Conservation (phyloP, 2,888 invertebrate species). For the Chalcis sispes region DNA sequence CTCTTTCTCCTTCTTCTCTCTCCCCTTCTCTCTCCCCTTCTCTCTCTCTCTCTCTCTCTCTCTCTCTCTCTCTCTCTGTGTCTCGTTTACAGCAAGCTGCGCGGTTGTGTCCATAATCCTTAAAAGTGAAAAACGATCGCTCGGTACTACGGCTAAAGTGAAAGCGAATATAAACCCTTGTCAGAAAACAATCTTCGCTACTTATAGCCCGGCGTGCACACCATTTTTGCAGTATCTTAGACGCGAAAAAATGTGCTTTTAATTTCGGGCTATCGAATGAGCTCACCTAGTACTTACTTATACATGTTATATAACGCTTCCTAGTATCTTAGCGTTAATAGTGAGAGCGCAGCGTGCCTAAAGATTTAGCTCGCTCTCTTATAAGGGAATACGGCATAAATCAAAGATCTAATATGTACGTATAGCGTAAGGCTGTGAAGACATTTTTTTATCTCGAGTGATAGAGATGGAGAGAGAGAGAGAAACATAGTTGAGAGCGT, state of each 20-base stretch:
- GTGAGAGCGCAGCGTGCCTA: no score
- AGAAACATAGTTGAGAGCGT: neutral
- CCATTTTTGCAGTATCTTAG: neutral
- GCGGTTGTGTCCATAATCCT: neutral
- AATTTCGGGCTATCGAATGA: conserved; percentile 29
- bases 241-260: conserved; percentile 37
- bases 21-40: no score
- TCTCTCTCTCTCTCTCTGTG: no score
- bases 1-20: no score
- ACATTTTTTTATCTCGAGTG: conserved; percentile 46
- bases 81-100: no score
- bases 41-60: no score
- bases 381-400: conserved; percentile 74
- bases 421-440: conserved; percentile 61
- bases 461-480: conserved; percentile 22
- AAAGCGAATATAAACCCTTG: conserved; percentile 20
- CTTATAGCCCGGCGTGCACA: no score
- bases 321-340: no score
- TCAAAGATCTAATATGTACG: conserved; percentile 74
- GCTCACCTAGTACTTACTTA: neutral
- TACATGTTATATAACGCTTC: conserved; percentile 25
- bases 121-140: conserved; percentile 15
- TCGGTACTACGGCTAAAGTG: conserved; percentile 1
- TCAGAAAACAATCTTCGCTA: conserved; percentile 36
- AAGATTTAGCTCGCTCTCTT: neutral